Percentiles rank a stretch among this genome's conserved stretches.
Conservation (phyloP, 2,113 vertebrate species). For the chimpanzee (Pan troglodytes) region NHGRI_mPanTro3-v2.1_pri NC_072410.2:75470501-75471000, state of each 20-base stretch:
- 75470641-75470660: background rate
- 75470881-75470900: background rate
- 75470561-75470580: background rate
- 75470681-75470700: background rate
- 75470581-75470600: background rate
- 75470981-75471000: background rate
- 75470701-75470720: background rate
- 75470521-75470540: background rate
- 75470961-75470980: background rate
- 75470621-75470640: background rate
- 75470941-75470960: background rate
- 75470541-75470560: background rate
- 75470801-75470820: background rate
- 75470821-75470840: background rate
- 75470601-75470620: background rate
- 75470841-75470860: background rate
- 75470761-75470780: background rate
- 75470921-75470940: background rate
- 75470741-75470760: background rate
- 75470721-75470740: background rate
- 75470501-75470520: background rate
- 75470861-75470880: background rate
- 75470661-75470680: background rate
- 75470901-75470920: background rate
- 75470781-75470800: background rate